phyloP scores from a whole-genome alignment of 2,797 vertebrate genomes.

The Cottoperca gobio region DNA sequence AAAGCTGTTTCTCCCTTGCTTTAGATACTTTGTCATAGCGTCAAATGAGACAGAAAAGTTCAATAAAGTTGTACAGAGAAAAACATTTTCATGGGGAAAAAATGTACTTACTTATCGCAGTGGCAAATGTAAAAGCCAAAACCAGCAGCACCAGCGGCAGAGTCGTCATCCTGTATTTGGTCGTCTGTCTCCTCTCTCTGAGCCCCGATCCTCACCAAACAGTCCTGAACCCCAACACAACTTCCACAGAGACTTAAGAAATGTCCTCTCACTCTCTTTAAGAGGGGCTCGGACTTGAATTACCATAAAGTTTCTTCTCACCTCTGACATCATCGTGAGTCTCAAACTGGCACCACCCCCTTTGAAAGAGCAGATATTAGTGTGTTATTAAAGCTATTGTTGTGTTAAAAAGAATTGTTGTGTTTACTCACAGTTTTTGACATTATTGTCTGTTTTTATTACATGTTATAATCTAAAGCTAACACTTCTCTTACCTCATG shows the following conservation, averaged over 20 bases:
- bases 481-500: neutral
- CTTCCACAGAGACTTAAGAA: slow-evolving; percentile 57
- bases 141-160: slow-evolving; percentile 68
- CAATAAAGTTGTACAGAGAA: neutral
- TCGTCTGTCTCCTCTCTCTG: slow-evolving; percentile 49
- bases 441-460: neutral
- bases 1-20: neutral
- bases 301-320: slow-evolving; percentile 84
- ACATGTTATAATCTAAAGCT: neutral
- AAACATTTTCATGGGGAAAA: neutral
- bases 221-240: slow-evolving; percentile 66
- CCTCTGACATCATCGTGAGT: slow-evolving; percentile 76
- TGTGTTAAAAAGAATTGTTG: neutral
- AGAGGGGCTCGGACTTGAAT: slow-evolving; percentile 74
- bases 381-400: slow-evolving; percentile 17
- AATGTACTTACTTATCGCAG: slow-evolving; percentile 77
- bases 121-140: slow-evolving; percentile 67
- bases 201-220: slow-evolving; percentile 63
- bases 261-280: slow-evolving; percentile 72
- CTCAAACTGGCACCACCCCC: slow-evolving; percentile 59
- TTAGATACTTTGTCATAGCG: neutral
- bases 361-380: slow-evolving; percentile 5
- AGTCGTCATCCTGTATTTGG: slow-evolving; percentile 74
- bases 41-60: neutral
- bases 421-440: neutral